Evolutionary conservation across 2,888 invertebrate genomes (phyloP).

Genomic region (Dascillus cervinus): DNA sequence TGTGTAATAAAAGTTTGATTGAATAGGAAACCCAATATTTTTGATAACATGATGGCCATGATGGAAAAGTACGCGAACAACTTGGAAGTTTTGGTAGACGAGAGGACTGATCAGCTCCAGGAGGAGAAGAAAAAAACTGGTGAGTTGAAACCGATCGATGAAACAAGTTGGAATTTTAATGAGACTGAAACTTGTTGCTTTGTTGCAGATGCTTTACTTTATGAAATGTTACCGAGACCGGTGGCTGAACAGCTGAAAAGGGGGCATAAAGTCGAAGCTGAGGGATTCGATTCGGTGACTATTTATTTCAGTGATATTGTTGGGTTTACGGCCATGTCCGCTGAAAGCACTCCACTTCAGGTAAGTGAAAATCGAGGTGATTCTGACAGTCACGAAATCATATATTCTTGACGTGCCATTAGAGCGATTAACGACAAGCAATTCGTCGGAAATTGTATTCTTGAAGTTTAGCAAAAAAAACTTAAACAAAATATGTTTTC

Average conservation of each 20-base stretch:
- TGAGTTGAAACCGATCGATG: no score
- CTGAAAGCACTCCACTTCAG: constrained; percentile 83
- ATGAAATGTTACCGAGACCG: constrained; percentile 81
- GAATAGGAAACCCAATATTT: constrained; percentile 83
- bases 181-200: constrained; percentile 1
- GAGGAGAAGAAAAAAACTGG: constrained; percentile 96
- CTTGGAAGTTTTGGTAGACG: constrained; percentile 87
- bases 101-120: constrained; percentile 85
- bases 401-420: no score
- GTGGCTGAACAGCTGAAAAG: constrained; percentile 91
- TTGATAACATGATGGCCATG: constrained; percentile 97
- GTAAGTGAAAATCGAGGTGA: constrained; percentile 43
- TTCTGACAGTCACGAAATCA: no score
- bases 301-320: constrained; percentile 95
- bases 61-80: constrained; percentile 97
- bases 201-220: constrained; percentile 66
- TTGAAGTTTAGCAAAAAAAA: no score
- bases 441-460: no score
- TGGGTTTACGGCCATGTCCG: constrained; percentile 87
- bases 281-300: constrained; percentile 84
- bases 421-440: no score
- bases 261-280: constrained; percentile 83
- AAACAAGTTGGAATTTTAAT: constrained; percentile 1
- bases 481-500: no score
- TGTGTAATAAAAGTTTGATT: no score